Conservation (phyloP, 2,888 invertebrate species). For the Griposia aprilina region DNA sequence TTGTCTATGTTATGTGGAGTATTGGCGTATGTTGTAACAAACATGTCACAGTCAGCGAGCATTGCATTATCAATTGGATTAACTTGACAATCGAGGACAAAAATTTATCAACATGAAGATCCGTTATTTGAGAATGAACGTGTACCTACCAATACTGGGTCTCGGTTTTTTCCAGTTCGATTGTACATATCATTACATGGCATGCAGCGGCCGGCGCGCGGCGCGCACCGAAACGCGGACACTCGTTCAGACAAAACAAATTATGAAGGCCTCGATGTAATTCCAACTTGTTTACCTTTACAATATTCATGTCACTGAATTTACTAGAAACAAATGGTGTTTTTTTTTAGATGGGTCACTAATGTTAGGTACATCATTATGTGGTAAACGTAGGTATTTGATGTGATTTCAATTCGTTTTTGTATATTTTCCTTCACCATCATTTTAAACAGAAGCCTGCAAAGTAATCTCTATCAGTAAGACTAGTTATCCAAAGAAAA, state of each 20-base stretch:
- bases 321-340: conserved; percentile 40
- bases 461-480: conserved; percentile 4
- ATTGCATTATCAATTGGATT: conserved; percentile 60
- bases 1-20: not conserved
- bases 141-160: conserved; percentile 70
- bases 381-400: not conserved
- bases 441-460: not conserved
- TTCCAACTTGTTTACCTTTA: conserved; percentile 68
- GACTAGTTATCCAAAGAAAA: too few species aligned
- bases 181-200: conserved; percentile 51
- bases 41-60: conserved; percentile 9
- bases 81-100: conserved; percentile 76
- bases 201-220: conserved; percentile 22
- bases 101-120: conserved; percentile 76
- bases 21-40: conserved; percentile 16
- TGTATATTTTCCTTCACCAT: not conserved
- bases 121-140: conserved; percentile 78
- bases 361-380: not conserved
- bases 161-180: conserved; percentile 79
- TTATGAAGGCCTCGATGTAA: conserved; percentile 66
- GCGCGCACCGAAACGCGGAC: conserved; percentile 46
- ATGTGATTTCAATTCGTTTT: not conserved
- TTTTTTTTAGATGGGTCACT: not conserved
- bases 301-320: conserved; percentile 54
- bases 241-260: conserved; percentile 64